Base-by-base conservation (phyloP, 2,888 invertebrate species). In the Metalampra italica region DNA sequence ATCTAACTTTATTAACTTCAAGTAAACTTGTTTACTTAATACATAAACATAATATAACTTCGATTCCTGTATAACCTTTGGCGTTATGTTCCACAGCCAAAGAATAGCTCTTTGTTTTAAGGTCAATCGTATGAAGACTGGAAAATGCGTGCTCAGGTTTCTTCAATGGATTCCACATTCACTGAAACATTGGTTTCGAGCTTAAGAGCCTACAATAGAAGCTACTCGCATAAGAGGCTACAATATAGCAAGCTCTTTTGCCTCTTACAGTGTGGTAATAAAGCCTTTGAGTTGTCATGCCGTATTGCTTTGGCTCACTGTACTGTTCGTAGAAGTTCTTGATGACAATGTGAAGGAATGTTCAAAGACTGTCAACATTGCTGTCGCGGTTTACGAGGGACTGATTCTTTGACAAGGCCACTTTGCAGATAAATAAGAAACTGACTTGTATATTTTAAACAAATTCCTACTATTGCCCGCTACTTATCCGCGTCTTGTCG, bases 101-200 rank as follows among this genome's bases (percentile, higher is more conserved):
- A 61, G 75, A 78, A 81, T 71, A 64, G 70, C 71, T 71, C 81
- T 78, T 83, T 83, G 82, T 83, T 75, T 59, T 71, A 69, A 75
- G 76, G 76, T 78, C 78, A 80, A 66, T 60, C 63, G 68, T 65
- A 59, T 63, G 64, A 60, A 60, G 56, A 49, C 60, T 64, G 74
- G 68, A 65, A 70, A 66, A 65, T 64, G 51, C n/a, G 61, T 59
- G 66, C 74, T 83, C 82, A 45, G 52, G 64, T 83, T 76, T 64
- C 80, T 63, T 71, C 68, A 64, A 62, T 68, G 71, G 64, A 68
- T 72, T 73, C 67, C 70, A 55, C 55, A 65, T 82, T 80, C 78
- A 70, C 55, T 68, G 73, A 71, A 72, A 71, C 57, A 52, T 59
- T 57, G 53, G 51, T 61, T 53, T 48, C 48, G 46, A 51, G 52